Conservation (phyloP, 1,140 invertebrate species). For the Berghia stephanieae region DNA sequence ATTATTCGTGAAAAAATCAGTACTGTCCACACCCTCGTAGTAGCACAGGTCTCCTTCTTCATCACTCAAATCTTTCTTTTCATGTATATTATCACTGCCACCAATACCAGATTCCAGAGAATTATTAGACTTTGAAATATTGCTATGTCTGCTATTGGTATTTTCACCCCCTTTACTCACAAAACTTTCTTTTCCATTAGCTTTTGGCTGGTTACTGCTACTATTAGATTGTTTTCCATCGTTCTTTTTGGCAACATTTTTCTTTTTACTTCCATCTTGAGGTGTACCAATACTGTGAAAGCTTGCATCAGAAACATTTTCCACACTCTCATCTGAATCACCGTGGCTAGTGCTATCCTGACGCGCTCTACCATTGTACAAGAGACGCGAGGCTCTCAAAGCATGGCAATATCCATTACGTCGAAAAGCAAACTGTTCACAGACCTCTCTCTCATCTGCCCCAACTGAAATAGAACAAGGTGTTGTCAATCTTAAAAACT, state of each 20-base stretch:
- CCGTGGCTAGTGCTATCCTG: constrained; percentile 26
- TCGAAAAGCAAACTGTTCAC: constrained; percentile 29
- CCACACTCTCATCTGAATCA: constrained; percentile 33
- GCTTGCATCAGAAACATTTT: constrained; percentile 25
- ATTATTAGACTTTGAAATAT: too few species aligned
- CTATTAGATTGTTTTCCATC: constrained; percentile 11
- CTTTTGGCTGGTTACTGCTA: too few species aligned
- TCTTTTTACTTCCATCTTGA: constrained; percentile 21
- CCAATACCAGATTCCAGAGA: too few species aligned
- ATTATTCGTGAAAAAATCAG: constrained; percentile 26
- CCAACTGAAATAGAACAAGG: constrained; percentile 29
- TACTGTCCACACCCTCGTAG: constrained; percentile 30
- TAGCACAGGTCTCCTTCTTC: constrained; percentile 24
- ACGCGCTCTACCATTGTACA: constrained; percentile 26
- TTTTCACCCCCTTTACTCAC: too few species aligned
- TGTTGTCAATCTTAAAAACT: constrained; percentile 17
- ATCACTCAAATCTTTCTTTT: constrained; percentile 17
- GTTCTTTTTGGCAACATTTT: not conserved
- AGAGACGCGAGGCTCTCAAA: constrained; percentile 8
- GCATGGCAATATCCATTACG: constrained; percentile 17
- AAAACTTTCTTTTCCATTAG: too few species aligned
- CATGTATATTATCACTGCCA: too few species aligned
- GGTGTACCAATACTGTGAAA: constrained; percentile 4
- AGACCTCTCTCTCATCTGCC: constrained; percentile 21
- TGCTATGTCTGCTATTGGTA: too few species aligned